phyloP scores from a whole-genome alignment of 2,113 vertebrate genomes.

The Rhombomys opimus region DNA sequence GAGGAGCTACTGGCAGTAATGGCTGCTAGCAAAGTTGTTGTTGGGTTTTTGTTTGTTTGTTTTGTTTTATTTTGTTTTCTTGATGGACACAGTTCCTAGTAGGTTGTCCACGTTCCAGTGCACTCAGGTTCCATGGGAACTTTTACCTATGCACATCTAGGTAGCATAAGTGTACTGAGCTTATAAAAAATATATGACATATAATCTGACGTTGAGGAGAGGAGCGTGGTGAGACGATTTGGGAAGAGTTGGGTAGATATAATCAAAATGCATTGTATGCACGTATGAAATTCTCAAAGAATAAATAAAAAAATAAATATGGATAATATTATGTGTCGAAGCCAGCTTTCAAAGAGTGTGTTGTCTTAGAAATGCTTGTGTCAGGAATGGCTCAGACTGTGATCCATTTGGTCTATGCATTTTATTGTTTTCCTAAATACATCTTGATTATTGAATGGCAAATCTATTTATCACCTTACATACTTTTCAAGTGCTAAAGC shows the following conservation, averaged over 20 bases:
- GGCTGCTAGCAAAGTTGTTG: not conserved
- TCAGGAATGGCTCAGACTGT: not conserved
- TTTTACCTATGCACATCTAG: not conserved
- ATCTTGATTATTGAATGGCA: not conserved
- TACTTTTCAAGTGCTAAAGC: not conserved
- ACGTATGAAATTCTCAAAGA: not conserved
- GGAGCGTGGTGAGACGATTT: not conserved
- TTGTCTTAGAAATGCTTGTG: not conserved
- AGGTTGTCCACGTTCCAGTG: not conserved
- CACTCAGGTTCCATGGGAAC: no score
- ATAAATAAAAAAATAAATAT: not conserved
- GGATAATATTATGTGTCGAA: not conserved
- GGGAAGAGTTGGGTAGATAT: not conserved
- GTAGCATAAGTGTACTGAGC: not conserved
- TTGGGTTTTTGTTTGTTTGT: not conserved
- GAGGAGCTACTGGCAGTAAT: not conserved
- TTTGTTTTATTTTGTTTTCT: not conserved
- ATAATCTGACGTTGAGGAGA: not conserved
- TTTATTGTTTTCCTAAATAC: not conserved
- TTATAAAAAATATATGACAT: not conserved
- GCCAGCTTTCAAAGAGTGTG: not conserved
- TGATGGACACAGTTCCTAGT: not conserved
- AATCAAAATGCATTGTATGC: not conserved
- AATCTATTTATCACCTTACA: not conserved
- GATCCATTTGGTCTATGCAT: not conserved